Evolutionary conservation across 2,888 invertebrate genomes (phyloP), one percentile per base, ranked within the genome.

Genomic region (Drosophila affinis): DNA sequence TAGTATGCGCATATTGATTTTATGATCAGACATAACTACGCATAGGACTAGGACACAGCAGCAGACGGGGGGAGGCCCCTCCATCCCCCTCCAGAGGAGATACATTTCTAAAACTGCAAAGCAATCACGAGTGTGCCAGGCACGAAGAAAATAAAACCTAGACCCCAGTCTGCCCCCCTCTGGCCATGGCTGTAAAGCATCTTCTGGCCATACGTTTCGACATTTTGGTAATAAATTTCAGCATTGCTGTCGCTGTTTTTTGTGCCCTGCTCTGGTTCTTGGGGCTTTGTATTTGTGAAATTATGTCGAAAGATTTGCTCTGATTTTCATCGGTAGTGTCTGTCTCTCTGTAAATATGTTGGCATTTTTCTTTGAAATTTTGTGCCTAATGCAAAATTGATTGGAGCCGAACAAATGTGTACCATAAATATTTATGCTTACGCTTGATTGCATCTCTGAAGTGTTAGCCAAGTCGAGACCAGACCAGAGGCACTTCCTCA

Each of bases 1-100:
- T 86, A 89, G 84, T 86, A 84, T 88, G 85, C 89, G 87, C 88
- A 89, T 88, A 89, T 88, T 89, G 87, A 88, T 88, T 88, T 88
- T 88, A 88, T 88, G 85, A 83, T 85, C 87, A 82, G 77, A 81
- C 88, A 80, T 78, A 87, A 86, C 83, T 83, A 83, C 84, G 82
- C 87, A 83, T 64, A 83, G 87, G 58, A 55, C 61, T 47, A 52
- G 73, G 59, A 55, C 39, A 44, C 48, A 53, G 72, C 18, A 59
- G 29, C 27, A 12, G 27, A 7, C 18, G 18, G 32, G 9, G 12
- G 48, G 24, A 17, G 9, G 12, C 21, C 12, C 12, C 5, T 1
- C 12, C 4, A 10, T 18, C 18, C 2, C 18, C 18, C 18, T 18
- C 12, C 34, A n/a, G 14, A 3, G n/a, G 17, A 52, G 59, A 45